These are phyloP conservation scores for Greenwoodochromis staneri DNA, from an alignment of 2,113 vertebrate genomes.

Conservation along the genomic window DNA sequence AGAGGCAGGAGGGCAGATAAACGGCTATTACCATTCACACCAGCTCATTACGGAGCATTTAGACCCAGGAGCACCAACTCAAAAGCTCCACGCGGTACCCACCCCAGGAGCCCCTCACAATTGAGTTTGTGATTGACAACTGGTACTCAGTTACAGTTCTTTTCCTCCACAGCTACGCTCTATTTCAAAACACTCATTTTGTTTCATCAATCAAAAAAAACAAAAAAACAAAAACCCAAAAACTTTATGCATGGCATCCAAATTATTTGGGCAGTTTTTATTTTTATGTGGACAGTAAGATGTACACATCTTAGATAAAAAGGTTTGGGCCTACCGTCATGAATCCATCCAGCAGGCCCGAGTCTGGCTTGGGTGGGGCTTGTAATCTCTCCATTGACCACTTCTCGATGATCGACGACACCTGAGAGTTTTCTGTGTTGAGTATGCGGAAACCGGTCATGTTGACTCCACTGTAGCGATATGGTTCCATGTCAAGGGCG, in stretches of 20 bases:
- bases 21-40: slow-evolving; percentile 66
- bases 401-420: slow-evolving; percentile 95
- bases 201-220: not conserved
- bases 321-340: slow-evolving; percentile 83
- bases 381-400: slow-evolving; percentile 98
- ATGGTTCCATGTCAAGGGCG: slow-evolving; percentile 96
- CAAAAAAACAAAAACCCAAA: not conserved
- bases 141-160: not conserved
- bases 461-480: slow-evolving; percentile 94
- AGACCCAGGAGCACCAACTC: slow-evolving; percentile 47
- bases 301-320: not conserved
- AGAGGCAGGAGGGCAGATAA: slow-evolving; percentile 66
- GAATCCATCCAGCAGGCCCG: slow-evolving; percentile 97
- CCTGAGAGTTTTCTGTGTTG: slow-evolving; percentile 93
- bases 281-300: not conserved
- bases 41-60: slow-evolving; percentile 60
- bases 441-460: slow-evolving; percentile 97
- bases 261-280: not conserved
- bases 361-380: slow-evolving; percentile 95
- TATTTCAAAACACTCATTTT: not conserved
- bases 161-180: not conserved
- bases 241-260: not conserved
- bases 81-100: slow-evolving; percentile 1
- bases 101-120: not conserved
- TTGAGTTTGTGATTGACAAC: slow-evolving; percentile 23